Conservation (phyloP, 2,888 invertebrate species). For the Eupithecia insigniata region DNA sequence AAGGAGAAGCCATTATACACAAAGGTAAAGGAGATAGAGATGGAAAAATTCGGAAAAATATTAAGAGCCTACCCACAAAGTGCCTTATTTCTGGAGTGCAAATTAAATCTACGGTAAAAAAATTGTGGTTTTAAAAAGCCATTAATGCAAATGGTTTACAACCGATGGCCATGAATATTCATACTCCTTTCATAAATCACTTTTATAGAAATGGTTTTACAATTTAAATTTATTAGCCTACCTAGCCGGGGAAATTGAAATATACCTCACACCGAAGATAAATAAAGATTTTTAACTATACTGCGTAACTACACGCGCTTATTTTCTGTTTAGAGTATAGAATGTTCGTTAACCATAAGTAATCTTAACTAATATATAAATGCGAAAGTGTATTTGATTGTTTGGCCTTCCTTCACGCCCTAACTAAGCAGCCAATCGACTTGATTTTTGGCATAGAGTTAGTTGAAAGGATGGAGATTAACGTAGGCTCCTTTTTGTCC, state of each 20-base stretch:
- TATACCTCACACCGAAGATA: not conserved
- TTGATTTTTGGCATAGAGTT: too few relatives aligned
- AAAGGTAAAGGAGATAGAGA: not conserved
- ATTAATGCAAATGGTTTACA: conserved; percentile 6
- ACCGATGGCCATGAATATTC: conserved; percentile 8
- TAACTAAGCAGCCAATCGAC: too few relatives aligned
- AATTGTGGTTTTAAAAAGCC: conserved; percentile 3
- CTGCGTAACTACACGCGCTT: too few relatives aligned
- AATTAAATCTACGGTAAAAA: not conserved
- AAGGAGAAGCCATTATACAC: too few relatives aligned
- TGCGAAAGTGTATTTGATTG: too few relatives aligned
- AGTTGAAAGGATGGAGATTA: too few relatives aligned
- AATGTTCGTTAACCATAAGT: too few relatives aligned
- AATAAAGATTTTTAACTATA: not conserved
- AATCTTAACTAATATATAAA: too few relatives aligned
- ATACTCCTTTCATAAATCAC: conserved; percentile 2
- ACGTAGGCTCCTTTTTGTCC: too few relatives aligned
- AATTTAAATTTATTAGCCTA: not conserved
- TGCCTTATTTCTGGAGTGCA: not conserved
- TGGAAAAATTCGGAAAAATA: not conserved
- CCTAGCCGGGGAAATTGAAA: not conserved
- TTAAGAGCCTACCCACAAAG: not conserved
- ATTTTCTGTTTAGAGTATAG: too few relatives aligned
- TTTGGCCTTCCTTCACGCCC: too few relatives aligned
- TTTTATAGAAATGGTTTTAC: not conserved